Conservation (phyloP, 1,140 invertebrate genomes). For the Lepidotrigona ventralis region DNA sequence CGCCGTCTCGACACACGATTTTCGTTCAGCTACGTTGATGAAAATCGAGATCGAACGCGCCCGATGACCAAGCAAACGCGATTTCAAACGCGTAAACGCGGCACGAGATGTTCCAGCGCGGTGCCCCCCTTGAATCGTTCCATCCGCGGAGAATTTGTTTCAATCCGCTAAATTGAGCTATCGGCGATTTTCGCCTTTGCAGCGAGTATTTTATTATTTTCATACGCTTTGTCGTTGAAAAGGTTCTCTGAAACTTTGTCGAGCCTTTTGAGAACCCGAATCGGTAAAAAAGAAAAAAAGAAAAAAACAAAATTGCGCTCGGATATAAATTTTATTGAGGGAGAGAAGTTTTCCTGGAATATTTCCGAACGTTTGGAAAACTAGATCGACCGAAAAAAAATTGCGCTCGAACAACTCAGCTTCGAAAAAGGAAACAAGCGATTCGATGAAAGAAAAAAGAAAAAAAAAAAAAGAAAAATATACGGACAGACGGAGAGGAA, state of each 20-base stretch:
- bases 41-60: neutral
- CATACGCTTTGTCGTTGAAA: neutral
- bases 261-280: too few relatives aligned
- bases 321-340: too few relatives aligned
- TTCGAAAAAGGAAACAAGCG: too few relatives aligned
- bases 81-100: neutral
- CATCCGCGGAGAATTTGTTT: neutral
- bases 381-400: too few relatives aligned
- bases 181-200: neutral
- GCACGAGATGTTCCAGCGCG: neutral
- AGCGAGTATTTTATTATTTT: neutral
- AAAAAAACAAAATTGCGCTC: too few relatives aligned
- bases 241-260: neutral
- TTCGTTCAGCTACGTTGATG: too few relatives aligned
- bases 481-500: too few relatives aligned
- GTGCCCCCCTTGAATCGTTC: neutral
- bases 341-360: too few relatives aligned
- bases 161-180: neutral
- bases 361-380: too few relatives aligned
- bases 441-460: too few relatives aligned
- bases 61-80: neutral
- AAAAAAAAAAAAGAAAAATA: neutral
- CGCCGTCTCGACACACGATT: conserved; percentile 2
- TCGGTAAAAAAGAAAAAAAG: too few relatives aligned
- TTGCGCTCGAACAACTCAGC: too few relatives aligned